Evolutionary conservation across 35 echinoderm and acorn worm species (phyloP), one percentile per base, ranked within the genome.

Genomic region (Lytechinus pictus): DNA sequence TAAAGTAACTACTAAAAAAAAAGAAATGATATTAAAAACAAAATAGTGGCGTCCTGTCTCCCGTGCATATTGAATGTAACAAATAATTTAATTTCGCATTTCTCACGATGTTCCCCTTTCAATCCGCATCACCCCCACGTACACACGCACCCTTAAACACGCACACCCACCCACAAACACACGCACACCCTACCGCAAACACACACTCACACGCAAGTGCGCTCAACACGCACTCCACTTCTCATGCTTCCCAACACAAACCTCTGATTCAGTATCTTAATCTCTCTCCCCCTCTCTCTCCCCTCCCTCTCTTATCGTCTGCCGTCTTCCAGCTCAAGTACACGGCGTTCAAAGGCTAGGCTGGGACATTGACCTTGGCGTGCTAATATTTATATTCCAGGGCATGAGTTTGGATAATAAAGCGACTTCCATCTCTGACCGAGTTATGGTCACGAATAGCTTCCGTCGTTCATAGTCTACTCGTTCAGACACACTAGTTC

Each of bases 371-470:
- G 88, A 90, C 88, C 88, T 90, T 90, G 29, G 88, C 29, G 88
- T 54, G 88, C 88, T 90, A 90, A 90, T 90, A 90, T 90, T 90
- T 90, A 54, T 90, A 52, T 54, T 44, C 88, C 28, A 90, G 88
- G 88, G 88, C 52, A 90, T 12, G 52, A 44, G 28, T 54, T 44
- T 90, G 29, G 88, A 90, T 54, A 54, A 54, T 90, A 90, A 90
- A 90, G 29, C 88, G 88, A 90, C 88, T 90, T 90, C 88, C 88
- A 90, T 90, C 29, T 90, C 28, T 90, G 88, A 54, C 88, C 88
- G 29, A 90, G 29, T 90, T 90, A 52, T 54, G 24, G 88, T 90
- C 88, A 90, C 88, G 88, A 90, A 90, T 90, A 90, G 52, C 88
- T 90, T 90, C 88, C 88, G 88, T 33, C 88, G 9, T 90, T 33